Evolutionary conservation across 30 jellyfish, hydroid and myxozoan species (phyloP), one percentile per base, ranked within the genome.

Genomic region (Nemopilema nomurai): DNA sequence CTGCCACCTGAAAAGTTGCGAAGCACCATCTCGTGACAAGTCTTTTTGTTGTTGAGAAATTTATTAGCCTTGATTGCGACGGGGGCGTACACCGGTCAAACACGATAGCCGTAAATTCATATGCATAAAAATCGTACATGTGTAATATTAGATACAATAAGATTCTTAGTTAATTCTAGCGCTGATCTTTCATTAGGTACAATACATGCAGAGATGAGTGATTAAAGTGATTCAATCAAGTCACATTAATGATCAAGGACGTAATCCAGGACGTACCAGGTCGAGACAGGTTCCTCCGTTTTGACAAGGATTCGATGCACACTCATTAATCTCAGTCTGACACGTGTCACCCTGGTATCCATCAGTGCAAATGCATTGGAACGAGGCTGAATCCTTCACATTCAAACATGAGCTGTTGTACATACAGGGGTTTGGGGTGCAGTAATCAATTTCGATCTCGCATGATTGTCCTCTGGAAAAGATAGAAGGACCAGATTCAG

Each of bases 361-460:
- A 63, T 32, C 62, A 9, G 96, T 57, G 32, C 98, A 93, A 67
- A 77, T 80, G 66, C 98, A 93, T 31, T 32, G 28, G 77, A 69
- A 89, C 73, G 90, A 52, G 63, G 82, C 91, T 18, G 77, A 27
- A 27, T 66, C 79, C 29, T 81, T 71, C 52, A 74, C 76, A 71
- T 83, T 90, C 28, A 80, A 67, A 64, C 99, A 94, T 13, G 97
- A 79, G 70, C 98, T 70, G 83, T 86, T 90, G 76, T 89, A 96
- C 69, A 30, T 62, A 89, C 99, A 94, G 4, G 99, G 97, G 51
- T 94, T 89, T 25, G 99, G 99, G 4, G 87, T 70, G 31, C 99
- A 94, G 97, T 85, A 78, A 80, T 94, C 97, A 72, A 89, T 86
- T 25, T 69, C 90, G 33, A 76, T 88, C 29, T 96, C 90, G 80